Evolutionary conservation across 2,888 invertebrate genomes (phyloP).

Genomic region (Meandrusa payeni): DNA sequence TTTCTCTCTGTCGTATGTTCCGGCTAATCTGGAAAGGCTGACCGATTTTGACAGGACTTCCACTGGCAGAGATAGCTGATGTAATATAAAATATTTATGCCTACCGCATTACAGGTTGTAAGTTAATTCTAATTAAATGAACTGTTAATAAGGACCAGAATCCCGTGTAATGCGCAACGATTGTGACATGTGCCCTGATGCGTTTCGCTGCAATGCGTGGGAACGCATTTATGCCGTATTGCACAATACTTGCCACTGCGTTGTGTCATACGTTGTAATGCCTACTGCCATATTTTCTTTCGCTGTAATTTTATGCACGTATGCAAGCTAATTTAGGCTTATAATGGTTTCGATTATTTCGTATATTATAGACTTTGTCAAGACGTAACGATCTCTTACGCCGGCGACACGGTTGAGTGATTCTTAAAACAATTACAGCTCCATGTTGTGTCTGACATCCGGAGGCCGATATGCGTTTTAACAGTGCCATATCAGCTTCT

Average conservation of each 20-base stretch:
- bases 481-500: no score
- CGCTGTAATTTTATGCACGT: constrained; percentile 14
- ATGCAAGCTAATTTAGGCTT: constrained; percentile 6
- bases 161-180: constrained; percentile 21
- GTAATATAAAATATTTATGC: not conserved
- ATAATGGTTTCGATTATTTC: no score
- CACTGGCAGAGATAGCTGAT: no score
- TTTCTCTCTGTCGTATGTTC: no score
- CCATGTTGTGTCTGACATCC: no score
- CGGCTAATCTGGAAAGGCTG: no score
- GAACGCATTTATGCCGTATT: constrained; percentile 33
- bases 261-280: constrained; percentile 24
- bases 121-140: constrained; percentile 5
- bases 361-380: no score
- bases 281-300: constrained; percentile 14
- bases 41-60: no score
- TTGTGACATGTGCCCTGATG: constrained; percentile 32
- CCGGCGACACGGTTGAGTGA: no score
- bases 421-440: no score
- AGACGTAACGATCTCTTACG: no score
- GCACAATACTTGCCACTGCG: constrained; percentile 29
- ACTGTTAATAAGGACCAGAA: constrained; percentile 12
- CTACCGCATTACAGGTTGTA: not conserved
- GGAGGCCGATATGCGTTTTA: no score
- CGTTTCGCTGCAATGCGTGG: constrained; percentile 35